Conservation (phyloP, 1,140 invertebrate species). For the Cherax quadricarinatus region DNA sequence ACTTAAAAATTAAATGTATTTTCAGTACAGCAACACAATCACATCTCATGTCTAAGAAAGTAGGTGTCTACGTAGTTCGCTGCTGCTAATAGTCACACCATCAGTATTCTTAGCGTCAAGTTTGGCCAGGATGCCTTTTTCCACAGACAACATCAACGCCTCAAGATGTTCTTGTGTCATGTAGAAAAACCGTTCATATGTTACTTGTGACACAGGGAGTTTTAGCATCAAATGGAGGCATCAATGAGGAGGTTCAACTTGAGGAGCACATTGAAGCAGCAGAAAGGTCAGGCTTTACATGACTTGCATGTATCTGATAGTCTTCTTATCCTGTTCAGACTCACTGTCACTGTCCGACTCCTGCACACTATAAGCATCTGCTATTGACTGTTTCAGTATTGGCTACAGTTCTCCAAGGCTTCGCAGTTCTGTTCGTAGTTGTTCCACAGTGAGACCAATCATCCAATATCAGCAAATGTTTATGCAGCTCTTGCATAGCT, state of each 20-base stretch:
- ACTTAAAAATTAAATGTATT: too few species aligned
- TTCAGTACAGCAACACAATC: too few species aligned
- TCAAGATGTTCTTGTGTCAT: slow-evolving; percentile 13
- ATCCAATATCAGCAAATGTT: slow-evolving; percentile 21
- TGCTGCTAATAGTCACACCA: slow-evolving; percentile 11
- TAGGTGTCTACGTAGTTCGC: background rate
- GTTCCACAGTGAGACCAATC: background rate
- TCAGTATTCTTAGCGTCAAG: background rate
- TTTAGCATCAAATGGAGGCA: background rate
- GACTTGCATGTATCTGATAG: background rate
- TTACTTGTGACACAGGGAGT: slow-evolving; percentile 4
- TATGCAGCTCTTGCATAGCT: slow-evolving; percentile 2
- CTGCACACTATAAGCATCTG: background rate
- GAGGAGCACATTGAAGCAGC: slow-evolving; percentile 6
- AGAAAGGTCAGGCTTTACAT: background rate
- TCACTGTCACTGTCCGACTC: background rate
- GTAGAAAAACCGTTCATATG: slow-evolving; percentile 1
- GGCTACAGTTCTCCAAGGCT: background rate
- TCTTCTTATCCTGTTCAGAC: background rate
- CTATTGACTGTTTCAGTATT: slow-evolving; percentile 17
- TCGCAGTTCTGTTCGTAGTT: slow-evolving; percentile 1
- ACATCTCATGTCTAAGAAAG: too few species aligned
- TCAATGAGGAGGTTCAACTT: slow-evolving; percentile 19
- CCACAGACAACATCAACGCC: background rate
- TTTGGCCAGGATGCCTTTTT: slow-evolving; percentile 14